phyloP scores from a whole-genome alignment of 2,113 vertebrate species.

The Baryphthengus martii region DNA sequence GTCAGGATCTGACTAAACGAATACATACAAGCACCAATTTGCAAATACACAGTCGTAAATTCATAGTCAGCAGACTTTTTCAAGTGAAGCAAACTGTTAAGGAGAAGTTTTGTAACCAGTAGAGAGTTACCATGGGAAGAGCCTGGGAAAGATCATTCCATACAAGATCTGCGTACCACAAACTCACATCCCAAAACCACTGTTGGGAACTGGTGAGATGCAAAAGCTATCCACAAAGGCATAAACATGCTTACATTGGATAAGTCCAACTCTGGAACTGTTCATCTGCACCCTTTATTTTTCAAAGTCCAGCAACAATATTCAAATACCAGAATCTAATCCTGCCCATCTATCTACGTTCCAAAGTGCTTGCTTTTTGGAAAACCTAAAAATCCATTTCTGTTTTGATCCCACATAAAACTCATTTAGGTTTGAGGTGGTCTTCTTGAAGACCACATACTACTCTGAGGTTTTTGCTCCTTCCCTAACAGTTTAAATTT shows the following conservation, averaged over 20 bases:
- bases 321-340: not conserved
- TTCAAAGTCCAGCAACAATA: not conserved
- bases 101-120: not conserved
- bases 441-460: not conserved
- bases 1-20: not conserved
- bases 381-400: not conserved
- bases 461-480: not conserved
- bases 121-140: not conserved
- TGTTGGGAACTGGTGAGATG: not conserved
- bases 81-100: not conserved
- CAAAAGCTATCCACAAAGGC: not conserved
- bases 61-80: not conserved
- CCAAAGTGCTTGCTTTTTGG: not conserved
- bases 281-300: not conserved
- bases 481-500: not conserved
- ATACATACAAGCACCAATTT: not conserved
- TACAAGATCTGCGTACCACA: not conserved
- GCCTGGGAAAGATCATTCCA: not conserved
- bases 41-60: fast-evolving
- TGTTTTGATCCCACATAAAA: not conserved
- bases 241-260: not conserved
- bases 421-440: not conserved
- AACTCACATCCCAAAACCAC: not conserved
- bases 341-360: fast-evolving
- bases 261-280: not conserved